A percentile compares a stretch with the other conserved stretches of the same genome.
These are phyloP conservation scores for Limonius californicus DNA, from an alignment of 1,140 invertebrate species.

Conservation along the genomic window DNA sequence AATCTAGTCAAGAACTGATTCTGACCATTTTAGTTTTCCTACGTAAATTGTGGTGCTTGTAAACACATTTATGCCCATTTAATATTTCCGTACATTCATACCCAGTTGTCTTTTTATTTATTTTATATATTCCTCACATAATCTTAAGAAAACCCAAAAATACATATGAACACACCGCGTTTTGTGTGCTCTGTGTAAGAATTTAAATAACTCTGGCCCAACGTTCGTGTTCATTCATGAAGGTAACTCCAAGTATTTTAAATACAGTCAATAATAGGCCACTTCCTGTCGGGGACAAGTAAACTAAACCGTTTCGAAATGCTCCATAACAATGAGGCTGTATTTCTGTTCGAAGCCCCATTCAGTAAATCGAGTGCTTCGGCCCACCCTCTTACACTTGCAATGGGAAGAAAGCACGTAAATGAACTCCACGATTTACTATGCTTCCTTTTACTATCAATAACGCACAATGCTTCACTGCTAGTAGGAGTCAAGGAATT, in stretches of 20 bases:
- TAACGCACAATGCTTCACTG: not conserved
- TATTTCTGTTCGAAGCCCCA: not conserved
- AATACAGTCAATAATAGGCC: constrained; percentile 19
- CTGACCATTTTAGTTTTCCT: no score
- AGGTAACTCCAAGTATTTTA: constrained; percentile 18
- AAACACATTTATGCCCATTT: no score
- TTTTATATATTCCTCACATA: no score
- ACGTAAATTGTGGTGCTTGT: no score
- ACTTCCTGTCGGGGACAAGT: constrained; percentile 18
- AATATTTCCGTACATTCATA: no score
- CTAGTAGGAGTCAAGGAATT: not conserved
- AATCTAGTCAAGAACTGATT: no score
- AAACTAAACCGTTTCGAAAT: constrained; percentile 4
- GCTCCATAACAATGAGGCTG: not conserved
- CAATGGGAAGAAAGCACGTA: not conserved
- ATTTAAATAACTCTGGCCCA: not conserved
- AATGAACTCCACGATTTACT: constrained; percentile 10
- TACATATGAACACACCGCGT: not conserved
- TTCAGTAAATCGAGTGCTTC: constrained; percentile 4
- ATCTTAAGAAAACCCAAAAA: no score
- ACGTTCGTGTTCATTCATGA: not conserved
- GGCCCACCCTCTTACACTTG: constrained; percentile 10
- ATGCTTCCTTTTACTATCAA: not conserved
- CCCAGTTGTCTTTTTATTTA: no score
- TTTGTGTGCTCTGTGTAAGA: not conserved